phyloP scores from a whole-genome alignment of 2,797 vertebrate species.

The Labeo calbasu region DNA sequence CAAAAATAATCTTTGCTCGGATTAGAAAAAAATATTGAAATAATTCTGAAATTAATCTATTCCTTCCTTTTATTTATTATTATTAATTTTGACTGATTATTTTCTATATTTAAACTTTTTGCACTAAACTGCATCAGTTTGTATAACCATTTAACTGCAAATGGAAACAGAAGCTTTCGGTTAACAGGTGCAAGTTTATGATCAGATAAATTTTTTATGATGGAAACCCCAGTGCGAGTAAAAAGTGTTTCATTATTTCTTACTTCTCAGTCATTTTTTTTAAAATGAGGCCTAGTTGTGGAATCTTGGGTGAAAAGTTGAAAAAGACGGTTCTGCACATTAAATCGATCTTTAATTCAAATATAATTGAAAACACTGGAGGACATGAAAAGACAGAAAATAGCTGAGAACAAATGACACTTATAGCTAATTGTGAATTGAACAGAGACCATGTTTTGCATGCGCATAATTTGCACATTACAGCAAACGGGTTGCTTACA shows the following conservation, averaged over 20 bases:
- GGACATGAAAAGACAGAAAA: not conserved
- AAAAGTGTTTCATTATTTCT: not conserved
- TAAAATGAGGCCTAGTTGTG: not conserved
- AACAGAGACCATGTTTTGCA: not conserved
- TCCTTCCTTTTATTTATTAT: not conserved
- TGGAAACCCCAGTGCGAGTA: constrained; percentile 11
- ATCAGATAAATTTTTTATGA: constrained; percentile 48
- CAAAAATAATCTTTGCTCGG: not conserved
- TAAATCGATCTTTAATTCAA: not conserved
- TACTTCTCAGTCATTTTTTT: not conserved
- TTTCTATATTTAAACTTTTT: not conserved
- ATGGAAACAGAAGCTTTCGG: constrained; percentile 10
- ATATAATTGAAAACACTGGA: not conserved
- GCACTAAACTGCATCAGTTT: not conserved
- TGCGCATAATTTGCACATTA: not conserved
- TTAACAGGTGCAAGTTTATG: constrained; percentile 46
- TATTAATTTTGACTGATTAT: not conserved
- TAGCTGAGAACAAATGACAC: not conserved
- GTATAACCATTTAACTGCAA: not conserved
- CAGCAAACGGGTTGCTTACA: not conserved
- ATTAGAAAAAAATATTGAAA: not conserved
- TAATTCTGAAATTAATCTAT: not conserved
- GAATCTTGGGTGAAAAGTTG: not conserved
- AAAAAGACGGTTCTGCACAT: not conserved
- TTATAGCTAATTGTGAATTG: not conserved